Percentiles rank a stretch among this genome's conserved stretches.
Conservation (phyloP, 2,113 vertebrate species). For the Scophthalmus maximus region DNA sequence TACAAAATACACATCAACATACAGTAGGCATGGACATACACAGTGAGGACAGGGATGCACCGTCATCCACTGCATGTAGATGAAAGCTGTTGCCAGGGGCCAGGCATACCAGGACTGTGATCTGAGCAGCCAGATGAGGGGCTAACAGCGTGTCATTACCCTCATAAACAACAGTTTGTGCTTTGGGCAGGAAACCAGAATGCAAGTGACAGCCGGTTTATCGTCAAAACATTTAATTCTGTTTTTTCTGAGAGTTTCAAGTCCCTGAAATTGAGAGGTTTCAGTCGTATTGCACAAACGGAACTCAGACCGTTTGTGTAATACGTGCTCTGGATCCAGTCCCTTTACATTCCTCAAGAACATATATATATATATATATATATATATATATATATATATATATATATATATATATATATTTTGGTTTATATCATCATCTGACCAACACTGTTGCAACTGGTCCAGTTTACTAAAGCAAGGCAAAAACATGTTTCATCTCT, state of each 20-base stretch:
- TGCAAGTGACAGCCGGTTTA: not conserved
- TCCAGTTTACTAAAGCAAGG: not conserved
- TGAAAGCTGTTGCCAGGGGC: constrained; percentile 75
- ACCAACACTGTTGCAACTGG: too few relatives aligned
- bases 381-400: too few relatives aligned
- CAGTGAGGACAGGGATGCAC: constrained; percentile 44
- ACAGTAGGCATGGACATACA: constrained; percentile 10
- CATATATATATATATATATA: too few relatives aligned
- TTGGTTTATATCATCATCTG: not conserved
- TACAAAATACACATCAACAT: not conserved
- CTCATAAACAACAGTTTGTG: constrained; percentile 54
- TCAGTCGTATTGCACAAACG: not conserved
- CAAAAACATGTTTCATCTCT: not conserved
- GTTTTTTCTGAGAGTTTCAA: not conserved
- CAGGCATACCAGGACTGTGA: constrained; percentile 64
- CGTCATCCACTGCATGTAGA: constrained; percentile 50
- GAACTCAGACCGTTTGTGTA: too few relatives aligned
- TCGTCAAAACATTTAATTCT: not conserved
- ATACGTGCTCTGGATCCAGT: too few relatives aligned
- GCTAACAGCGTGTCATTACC: constrained; percentile 68
- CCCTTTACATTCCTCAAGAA: not conserved
- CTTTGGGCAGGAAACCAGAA: not conserved
- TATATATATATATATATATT: too few relatives aligned
- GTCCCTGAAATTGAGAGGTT: not conserved
- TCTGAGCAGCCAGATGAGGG: constrained; percentile 34